Base-by-base conservation (phyloP, 2,888 invertebrate genomes). In the Epinotia brunnichana region DNA sequence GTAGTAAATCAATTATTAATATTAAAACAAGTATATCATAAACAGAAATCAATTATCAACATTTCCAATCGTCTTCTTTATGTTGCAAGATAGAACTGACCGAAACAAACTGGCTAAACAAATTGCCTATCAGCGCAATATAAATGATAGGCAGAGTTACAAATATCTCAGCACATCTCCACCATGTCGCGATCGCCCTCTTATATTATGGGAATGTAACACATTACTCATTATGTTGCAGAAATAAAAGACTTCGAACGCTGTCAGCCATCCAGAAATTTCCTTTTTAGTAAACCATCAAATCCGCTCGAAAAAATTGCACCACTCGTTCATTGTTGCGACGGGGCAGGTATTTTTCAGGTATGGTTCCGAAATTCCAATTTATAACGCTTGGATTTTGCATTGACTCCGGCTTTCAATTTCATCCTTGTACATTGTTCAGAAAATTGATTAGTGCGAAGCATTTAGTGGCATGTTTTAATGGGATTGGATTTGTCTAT, bases 361-460 rank as follows among this genome's bases (percentile, higher is more conserved):
- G 21, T 13, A 13, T 51, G 63, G 57, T 11, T 24, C 17, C 11
- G 56, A 21, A 70, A 63, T 62, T 62, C 44, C 61, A 62, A 62
- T 69, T 62, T 62, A 11, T n/a, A 59, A 59, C 44, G 24, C 44
- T 11, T 61, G 54, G 61, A 56, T 62, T 69, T 62, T 62, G 41
- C 53, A 62, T 69, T 44, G 44, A 62, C 44, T 63, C 7, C 48
- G 19, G 15, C 70, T 51, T 57, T 57, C 57, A 57, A 44, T 57
- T 44, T 70, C 48, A 63, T 70, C 57, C 17, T 13, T 24, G 24
- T 29, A 39, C 56, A 44, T 19, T 62, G 54, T 56, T 56, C 56
- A 19, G 2, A 17, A 41, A n/a, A 60, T 66, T 15, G 60, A 69
- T 68, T 35, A 35, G 19, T 59, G 9, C 29, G 51, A n/a, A 60